Evolutionary conservation across 53 echinoderm and acorn worm genomes (phyloP).

Genomic region (Luidia sarsii): DNA sequence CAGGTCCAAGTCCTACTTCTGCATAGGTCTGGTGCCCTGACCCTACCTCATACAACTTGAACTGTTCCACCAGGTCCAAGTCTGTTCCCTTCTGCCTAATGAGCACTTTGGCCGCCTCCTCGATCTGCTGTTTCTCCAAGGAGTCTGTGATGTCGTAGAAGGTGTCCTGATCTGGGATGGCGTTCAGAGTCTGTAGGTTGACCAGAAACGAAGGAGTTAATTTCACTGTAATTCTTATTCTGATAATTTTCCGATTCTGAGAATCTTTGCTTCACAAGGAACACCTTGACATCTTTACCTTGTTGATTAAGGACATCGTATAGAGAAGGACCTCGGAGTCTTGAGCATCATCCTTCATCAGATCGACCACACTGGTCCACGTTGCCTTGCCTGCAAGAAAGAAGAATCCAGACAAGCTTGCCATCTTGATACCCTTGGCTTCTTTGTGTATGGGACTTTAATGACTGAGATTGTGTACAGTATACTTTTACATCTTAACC

Average conservation of each 20-base stretch:
- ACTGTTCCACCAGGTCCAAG: slow-evolving; percentile 94
- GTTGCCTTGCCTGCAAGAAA: slow-evolving; percentile 19
- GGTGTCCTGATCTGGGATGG: slow-evolving; percentile 96
- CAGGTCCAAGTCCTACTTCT: slow-evolving; percentile 93
- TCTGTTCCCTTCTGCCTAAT: slow-evolving; percentile 74
- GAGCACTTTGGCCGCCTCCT: slow-evolving; percentile 68
- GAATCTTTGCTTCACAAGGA: no score
- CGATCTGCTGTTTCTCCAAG: slow-evolving; percentile 85
- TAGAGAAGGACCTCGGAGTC: slow-evolving; percentile 91
- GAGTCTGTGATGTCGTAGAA: slow-evolving; percentile 97
- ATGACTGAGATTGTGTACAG: no score
- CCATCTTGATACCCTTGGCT: no score
- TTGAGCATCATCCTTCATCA: slow-evolving; percentile 87
- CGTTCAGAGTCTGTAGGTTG: slow-evolving; percentile 74
- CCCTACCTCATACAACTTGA: slow-evolving; percentile 92
- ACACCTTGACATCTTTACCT: no score
- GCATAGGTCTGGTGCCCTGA: no score
- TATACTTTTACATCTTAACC: no score
- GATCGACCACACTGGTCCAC: slow-evolving; percentile 72
- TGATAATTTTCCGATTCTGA: no score
- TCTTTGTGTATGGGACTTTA: no score
- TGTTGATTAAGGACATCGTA: slow-evolving; percentile 94
- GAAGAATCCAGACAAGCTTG: no score
- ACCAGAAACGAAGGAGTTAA: not conserved
- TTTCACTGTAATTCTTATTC: no score